phyloP scores from a whole-genome alignment of 2,888 invertebrate genomes.

The Cheilosia vernalis region DNA sequence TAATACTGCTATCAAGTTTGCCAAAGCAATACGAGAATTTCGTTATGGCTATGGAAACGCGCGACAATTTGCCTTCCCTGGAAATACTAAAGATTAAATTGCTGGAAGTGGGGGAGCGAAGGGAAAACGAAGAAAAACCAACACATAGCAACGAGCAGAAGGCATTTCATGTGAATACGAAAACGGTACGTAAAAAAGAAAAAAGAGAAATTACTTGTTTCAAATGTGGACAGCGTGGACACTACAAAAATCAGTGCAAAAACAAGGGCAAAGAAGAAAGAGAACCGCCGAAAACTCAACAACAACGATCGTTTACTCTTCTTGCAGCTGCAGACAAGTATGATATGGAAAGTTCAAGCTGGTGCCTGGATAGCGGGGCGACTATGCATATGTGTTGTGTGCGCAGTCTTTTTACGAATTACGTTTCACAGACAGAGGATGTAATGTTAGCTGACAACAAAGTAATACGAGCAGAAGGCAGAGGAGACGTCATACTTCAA shows the following conservation, averaged over 20 bases:
- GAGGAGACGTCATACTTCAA: slow-evolving; percentile 42
- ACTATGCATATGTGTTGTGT: slow-evolving; percentile 49
- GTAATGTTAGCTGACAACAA: slow-evolving; percentile 47
- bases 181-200: slow-evolving; percentile 29
- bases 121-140: slow-evolving; percentile 19
- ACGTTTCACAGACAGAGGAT: slow-evolving; percentile 22
- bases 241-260: slow-evolving; percentile 49
- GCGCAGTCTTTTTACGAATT: slow-evolving; percentile 11
- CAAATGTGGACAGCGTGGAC: slow-evolving; percentile 37
- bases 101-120: slow-evolving; percentile 41
- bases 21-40: slow-evolving; percentile 50
- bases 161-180: slow-evolving; percentile 48
- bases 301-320: slow-evolving; percentile 45
- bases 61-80: slow-evolving; percentile 40
- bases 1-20: slow-evolving; percentile 51
- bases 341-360: slow-evolving; percentile 18
- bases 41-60: slow-evolving; percentile 46
- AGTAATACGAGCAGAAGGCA: slow-evolving; percentile 40
- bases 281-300: slow-evolving; percentile 31
- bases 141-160: slow-evolving; percentile 45
- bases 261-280: slow-evolving; percentile 42
- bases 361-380: slow-evolving; percentile 49
- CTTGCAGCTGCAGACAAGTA: slow-evolving; percentile 37
- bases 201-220: slow-evolving; percentile 41
- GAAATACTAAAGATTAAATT: slow-evolving; percentile 47